phyloP scores from a whole-genome alignment of 2,797 vertebrate genomes.

The Rhinella marina region DNA sequence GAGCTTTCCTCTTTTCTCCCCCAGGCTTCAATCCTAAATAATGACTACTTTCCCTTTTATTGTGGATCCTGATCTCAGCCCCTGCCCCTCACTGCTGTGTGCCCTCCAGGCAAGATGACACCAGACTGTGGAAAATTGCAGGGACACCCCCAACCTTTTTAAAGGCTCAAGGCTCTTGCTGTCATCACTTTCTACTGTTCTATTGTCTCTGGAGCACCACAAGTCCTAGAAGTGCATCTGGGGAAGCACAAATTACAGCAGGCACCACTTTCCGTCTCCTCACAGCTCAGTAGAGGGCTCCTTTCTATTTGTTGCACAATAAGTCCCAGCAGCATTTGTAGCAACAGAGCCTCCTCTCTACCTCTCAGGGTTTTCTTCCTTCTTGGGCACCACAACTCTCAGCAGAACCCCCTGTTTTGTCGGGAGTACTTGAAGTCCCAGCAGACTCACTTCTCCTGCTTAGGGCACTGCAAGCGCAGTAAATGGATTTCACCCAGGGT shows the following conservation, averaged over 20 bases:
- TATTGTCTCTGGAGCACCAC: neutral
- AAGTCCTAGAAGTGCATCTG: too few species aligned
- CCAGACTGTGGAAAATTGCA: conserved; percentile 79
- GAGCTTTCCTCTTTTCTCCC: neutral
- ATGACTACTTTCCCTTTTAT: conserved; percentile 33
- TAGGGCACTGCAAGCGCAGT: neutral
- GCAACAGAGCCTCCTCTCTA: too few species aligned
- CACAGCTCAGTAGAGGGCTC: too few species aligned
- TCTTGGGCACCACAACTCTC: neutral
- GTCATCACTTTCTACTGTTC: neutral
- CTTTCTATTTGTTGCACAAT: too few species aligned
- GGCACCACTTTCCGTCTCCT: too few species aligned
- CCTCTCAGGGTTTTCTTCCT: too few species aligned
- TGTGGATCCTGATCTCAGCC: neutral
- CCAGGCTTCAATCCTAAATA: neutral
- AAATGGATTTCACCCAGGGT: too few species aligned
- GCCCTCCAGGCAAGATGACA: conserved; percentile 46
- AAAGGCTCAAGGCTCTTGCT: conserved; percentile 51
- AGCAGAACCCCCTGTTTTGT: neutral
- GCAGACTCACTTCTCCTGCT: neutral
- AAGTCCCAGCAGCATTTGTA: too few species aligned
- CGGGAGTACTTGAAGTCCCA: neutral
- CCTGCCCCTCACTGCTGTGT: neutral
- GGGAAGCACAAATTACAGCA: too few species aligned
- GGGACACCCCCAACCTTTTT: conserved; percentile 74